Base-by-base conservation (phyloP, 2,888 invertebrate genomes). In the Zygaena filipendulae region DNA sequence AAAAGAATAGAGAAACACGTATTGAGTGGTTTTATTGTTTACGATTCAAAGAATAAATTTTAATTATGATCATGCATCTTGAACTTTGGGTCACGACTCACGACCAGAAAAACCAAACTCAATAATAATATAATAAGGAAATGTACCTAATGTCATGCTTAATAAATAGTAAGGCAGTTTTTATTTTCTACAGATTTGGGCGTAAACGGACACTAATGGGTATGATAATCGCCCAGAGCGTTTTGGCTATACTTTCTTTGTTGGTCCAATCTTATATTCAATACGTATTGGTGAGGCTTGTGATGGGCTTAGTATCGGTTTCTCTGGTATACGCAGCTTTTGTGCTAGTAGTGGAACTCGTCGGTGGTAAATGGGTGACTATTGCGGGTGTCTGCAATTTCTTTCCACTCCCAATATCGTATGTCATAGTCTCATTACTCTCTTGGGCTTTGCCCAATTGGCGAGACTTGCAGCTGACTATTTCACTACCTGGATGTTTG, bases 281-380 rank as follows among this genome's bases (percentile, higher is more conserved):
- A 38, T 92, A 90, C 62, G 80, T 89, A 23, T 63, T 85, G 1
- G 79, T 91, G 22, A 75, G 91, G 23, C 84, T 88, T 3, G 50
- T 88, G 3, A 82, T 90, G 56, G 92, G 92, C 1, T 84, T 88
- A 42, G 87, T 89, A 8, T 90, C 88, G 1, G 90, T 91, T n/a
- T 90, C 91, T 10, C 87, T 91, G 25, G 91, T 91, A 12, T 90
- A 91, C 59, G 87, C 90, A 20, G 90, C 88, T 13, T 89, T 92
- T 45, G 91, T 92, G 4, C 71, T 92, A 18, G 86, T 89, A 19
- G 88, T 91, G 44, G 91, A 91, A 59, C 70, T 90, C 30, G 90
- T 91, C 3, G 90, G 89, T 21, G 90, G 90, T 2, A 86, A 87
- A 43, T 90, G 90, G 90, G 82, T 90, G 36, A 90, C 90, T 3